These are phyloP conservation scores for Acanthococcus lagerstroemiae DNA, from an alignment of 2,888 invertebrate species.

Conservation along the genomic window DNA sequence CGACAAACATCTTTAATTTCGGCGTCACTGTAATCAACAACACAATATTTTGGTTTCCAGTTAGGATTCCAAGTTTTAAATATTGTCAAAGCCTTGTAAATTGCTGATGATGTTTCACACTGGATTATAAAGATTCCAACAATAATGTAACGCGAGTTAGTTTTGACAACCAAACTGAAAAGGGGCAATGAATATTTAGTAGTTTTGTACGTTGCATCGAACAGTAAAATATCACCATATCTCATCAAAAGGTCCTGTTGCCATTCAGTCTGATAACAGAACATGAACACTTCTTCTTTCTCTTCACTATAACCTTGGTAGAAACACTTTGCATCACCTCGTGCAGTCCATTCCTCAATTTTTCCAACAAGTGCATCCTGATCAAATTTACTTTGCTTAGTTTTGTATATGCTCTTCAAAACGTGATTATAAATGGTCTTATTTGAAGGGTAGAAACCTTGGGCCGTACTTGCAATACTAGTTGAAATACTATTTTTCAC, in stretches of 20 bases:
- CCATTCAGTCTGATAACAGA: constrained; percentile 1
- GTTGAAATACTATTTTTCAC: background rate
- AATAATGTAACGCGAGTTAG: background rate
- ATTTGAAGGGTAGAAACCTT: background rate
- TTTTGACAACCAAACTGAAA: background rate
- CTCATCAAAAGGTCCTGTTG: background rate
- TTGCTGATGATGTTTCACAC: background rate
- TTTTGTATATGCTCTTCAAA: background rate
- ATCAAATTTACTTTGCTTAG: background rate
- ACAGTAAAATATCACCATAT: background rate
- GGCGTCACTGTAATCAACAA: constrained; percentile 1
- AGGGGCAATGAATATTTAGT: constrained; percentile 6
- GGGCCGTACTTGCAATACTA: background rate
- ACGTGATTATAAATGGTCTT: background rate
- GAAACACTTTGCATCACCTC: background rate
- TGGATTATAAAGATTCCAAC: constrained; percentile 1
- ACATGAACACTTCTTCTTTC: background rate
- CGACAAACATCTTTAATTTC: background rate
- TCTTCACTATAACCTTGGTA: background rate
- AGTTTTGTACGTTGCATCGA: constrained; percentile 1
- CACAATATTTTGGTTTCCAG: background rate
- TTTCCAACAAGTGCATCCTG: background rate
- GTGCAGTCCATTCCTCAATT: background rate
- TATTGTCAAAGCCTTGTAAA: background rate
- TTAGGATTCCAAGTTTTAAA: background rate